A percentile compares a stretch with the other conserved stretches of the same genome.
Conservation (phyloP, 2,888 invertebrate species). For the Laothoe populi region DNA sequence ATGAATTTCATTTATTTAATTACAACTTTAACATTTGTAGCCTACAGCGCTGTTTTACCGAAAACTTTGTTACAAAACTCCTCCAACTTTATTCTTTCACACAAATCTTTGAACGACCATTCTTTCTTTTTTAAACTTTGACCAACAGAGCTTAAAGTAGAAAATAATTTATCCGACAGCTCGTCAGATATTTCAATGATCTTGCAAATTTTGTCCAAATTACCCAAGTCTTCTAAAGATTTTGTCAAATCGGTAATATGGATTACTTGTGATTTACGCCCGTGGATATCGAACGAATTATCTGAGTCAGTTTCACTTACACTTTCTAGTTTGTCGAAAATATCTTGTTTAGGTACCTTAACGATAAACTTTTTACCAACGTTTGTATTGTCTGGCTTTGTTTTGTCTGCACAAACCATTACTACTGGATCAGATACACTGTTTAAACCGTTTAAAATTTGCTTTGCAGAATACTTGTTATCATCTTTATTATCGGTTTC, state of each 20-base stretch:
- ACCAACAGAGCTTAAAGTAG: constrained; percentile 48
- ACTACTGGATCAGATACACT: constrained; percentile 32
- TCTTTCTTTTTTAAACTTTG: constrained; percentile 43
- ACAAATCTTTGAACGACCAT: constrained; percentile 78
- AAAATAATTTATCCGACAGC: constrained; percentile 69
- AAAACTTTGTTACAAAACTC: constrained; percentile 75
- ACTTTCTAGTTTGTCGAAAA: constrained; percentile 77
- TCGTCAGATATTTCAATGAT: constrained; percentile 81
- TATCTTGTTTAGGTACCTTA: constrained; percentile 51
- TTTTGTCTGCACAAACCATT: constrained; percentile 35
- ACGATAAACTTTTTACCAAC: constrained; percentile 30
- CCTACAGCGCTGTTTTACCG: constrained; percentile 45
- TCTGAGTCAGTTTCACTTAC: constrained; percentile 67
- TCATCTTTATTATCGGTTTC: constrained; percentile 29
- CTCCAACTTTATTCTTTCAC: constrained; percentile 71
- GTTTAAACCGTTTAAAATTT: constrained; percentile 36
- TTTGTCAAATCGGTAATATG: constrained; percentile 67
- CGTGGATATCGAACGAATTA: constrained; percentile 65
- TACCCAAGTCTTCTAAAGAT: constrained; percentile 69
- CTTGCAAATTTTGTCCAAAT: constrained; percentile 73
- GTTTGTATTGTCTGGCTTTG: not conserved
- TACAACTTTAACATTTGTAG: constrained; percentile 25
- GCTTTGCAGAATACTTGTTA: constrained; percentile 31
- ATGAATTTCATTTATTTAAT: constrained; percentile 31
- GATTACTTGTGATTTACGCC: constrained; percentile 70